Evolutionary conservation across 1,140 invertebrate species (phyloP).

Genomic region (Drosophila rhopaloa): DNA sequence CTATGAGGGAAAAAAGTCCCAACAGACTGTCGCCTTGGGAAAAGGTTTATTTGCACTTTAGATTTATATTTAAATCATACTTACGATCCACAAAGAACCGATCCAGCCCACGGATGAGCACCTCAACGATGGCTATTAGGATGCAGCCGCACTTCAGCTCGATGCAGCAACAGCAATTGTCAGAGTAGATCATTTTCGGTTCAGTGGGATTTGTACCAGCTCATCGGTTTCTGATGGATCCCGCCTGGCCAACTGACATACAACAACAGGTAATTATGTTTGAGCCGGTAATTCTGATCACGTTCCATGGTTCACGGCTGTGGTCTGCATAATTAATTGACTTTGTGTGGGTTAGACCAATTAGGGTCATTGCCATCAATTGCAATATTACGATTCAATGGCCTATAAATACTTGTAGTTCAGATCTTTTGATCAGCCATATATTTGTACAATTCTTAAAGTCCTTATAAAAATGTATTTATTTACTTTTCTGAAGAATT

Average conservation of each 20-base stretch:
- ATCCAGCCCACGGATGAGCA: constrained; percentile 56
- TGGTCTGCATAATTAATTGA: constrained; percentile 19
- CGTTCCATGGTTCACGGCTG: constrained; percentile 16
- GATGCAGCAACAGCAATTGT: constrained; percentile 61
- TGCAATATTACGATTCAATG: background rate
- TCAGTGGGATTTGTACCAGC: background rate
- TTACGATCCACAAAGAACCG: constrained; percentile 62
- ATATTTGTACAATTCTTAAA: too few species aligned
- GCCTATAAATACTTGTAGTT: background rate
- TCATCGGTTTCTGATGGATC: background rate
- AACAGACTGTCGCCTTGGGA: constrained; percentile 34
- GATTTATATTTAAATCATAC: background rate
- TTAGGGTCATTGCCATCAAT: constrained; percentile 33
- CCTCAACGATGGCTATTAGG: constrained; percentile 59
- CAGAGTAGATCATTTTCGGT: constrained; percentile 58
- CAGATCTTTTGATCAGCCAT: too few species aligned
- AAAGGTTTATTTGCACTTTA: background rate
- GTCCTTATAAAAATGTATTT: too few species aligned
- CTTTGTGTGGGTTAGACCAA: constrained; percentile 3
- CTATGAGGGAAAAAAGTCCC: constrained; percentile 25
- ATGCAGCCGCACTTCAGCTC: constrained; percentile 59
- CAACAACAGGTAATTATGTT: constrained; percentile 24
- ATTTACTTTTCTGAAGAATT: too few species aligned
- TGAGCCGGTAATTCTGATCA: constrained; percentile 15
- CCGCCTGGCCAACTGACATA: constrained; percentile 18